These are phyloP conservation scores for Erannis defoliaria DNA, from an alignment of 2,888 invertebrate genomes.

Conservation along the genomic window DNA sequence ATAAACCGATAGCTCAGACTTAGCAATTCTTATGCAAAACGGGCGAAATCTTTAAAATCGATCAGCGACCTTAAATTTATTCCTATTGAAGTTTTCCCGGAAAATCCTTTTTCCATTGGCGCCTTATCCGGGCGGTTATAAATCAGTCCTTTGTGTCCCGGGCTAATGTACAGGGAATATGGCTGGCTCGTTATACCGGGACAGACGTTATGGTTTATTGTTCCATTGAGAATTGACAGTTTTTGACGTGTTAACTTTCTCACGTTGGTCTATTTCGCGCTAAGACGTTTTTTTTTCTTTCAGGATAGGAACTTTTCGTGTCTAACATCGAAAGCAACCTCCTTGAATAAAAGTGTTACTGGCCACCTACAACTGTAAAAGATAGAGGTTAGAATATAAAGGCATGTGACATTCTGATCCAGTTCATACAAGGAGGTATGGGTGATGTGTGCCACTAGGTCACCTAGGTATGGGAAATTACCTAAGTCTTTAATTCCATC, in stretches of 20 bases:
- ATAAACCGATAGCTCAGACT: neutral
- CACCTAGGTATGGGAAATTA: too few species aligned
- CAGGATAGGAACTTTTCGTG: too few species aligned
- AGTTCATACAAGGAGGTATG: too few species aligned
- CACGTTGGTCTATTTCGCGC: constrained; percentile 20
- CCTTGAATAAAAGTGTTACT: neutral
- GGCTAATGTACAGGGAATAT: constrained; percentile 74
- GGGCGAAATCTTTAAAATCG: constrained; percentile 55
- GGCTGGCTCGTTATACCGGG: constrained; percentile 50
- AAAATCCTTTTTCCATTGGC: constrained; percentile 72
- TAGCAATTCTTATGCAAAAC: constrained; percentile 27
- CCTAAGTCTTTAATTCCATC: too few species aligned
- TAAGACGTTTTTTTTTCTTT: too few species aligned
- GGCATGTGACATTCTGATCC: too few species aligned
- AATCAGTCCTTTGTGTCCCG: constrained; percentile 76
- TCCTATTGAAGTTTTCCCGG: constrained; percentile 61
- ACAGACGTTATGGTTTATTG: constrained; percentile 55
- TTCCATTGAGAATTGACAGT: constrained; percentile 46
- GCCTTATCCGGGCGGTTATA: constrained; percentile 72
- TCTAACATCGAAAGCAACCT: neutral
- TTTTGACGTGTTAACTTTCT: constrained; percentile 56
- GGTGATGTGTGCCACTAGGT: too few species aligned
- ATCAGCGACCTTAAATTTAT: constrained; percentile 63
- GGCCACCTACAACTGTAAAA: neutral
- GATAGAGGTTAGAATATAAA: neutral